These are phyloP conservation scores for Leptinotarsa rubiginosa DNA, from an alignment of 2,888 invertebrate genomes.

Conservation along the genomic window DNA sequence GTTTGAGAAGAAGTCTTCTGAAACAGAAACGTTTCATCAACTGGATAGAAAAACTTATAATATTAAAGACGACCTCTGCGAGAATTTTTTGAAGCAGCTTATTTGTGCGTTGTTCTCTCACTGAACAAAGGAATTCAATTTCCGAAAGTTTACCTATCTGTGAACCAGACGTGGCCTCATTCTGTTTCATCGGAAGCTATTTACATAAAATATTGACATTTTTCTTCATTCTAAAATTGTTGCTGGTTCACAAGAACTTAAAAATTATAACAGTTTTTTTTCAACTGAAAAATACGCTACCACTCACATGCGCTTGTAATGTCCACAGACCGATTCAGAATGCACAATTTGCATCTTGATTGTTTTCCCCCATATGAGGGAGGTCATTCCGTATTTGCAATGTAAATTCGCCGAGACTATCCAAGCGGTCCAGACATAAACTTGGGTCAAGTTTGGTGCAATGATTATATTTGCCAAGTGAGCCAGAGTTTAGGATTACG, in stretches of 20 bases:
- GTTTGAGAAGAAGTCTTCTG: no score
- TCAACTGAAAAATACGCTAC: not conserved
- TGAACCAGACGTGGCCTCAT: no score
- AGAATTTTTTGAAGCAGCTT: no score
- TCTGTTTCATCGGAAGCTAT: no score
- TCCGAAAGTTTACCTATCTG: no score
- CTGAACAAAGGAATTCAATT: no score
- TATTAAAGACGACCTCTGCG: no score
- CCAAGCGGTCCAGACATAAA: constrained; percentile 8
- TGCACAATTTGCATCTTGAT: constrained; percentile 15
- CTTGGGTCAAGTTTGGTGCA: constrained; percentile 14
- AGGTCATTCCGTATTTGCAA: constrained; percentile 5
- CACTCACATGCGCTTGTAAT: not conserved
- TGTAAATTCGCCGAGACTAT: constrained; percentile 11
- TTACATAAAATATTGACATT: no score
- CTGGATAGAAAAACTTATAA: no score
- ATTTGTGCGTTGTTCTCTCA: no score
- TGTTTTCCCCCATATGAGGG: constrained; percentile 9
- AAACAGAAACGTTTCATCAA: no score
- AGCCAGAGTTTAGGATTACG: not conserved
- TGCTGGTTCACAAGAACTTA: not conserved
- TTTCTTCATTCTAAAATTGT: not conserved
- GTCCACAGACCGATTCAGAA: not conserved
- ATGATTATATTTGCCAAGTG: constrained; percentile 9
- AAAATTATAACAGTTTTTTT: not conserved